Conservation (phyloP, 2,797 vertebrate genomes). For the Lithobates sylvaticus region DNA sequence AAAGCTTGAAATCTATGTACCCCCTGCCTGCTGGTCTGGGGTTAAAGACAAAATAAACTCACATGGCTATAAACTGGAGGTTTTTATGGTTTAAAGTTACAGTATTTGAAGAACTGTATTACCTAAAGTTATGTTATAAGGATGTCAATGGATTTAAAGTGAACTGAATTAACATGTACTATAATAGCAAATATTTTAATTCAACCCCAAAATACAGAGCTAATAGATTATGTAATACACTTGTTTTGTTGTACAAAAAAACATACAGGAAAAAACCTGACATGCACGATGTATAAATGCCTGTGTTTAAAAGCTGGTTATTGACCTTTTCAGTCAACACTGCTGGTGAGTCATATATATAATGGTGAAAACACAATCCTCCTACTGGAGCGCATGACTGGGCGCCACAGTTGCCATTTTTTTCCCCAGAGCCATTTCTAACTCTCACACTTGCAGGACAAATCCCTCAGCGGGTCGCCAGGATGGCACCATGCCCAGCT, state of each 20-base stretch:
- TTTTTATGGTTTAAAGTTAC: conserved; percentile 31
- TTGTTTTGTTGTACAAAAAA: conserved; percentile 62
- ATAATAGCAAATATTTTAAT: conserved; percentile 48
- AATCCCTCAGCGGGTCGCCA: conserved; percentile 63
- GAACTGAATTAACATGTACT: conserved; percentile 48
- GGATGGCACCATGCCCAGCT: conserved; percentile 43
- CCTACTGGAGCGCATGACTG: conserved; percentile 26
- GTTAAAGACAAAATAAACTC: background rate
- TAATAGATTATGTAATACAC: conserved; percentile 65
- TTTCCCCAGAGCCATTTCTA: conserved; percentile 2
- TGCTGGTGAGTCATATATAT: conserved; percentile 67
- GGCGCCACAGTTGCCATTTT: conserved; percentile 10
- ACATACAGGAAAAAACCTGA: conserved; percentile 56
- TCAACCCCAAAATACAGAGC: conserved; percentile 66
- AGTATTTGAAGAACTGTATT: conserved; percentile 5
- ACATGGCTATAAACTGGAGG: conserved; percentile 4
- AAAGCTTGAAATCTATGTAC: background rate
- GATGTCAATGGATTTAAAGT: conserved; percentile 14
- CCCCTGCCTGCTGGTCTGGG: background rate
- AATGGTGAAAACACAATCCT: conserved; percentile 36
- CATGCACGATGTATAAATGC: conserved; percentile 62
- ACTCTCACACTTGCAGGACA: conserved; percentile 15
- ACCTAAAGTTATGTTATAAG: background rate
- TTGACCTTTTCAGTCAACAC: conserved; percentile 61
- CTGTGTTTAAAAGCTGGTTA: conserved; percentile 75